phyloP scores from a whole-genome alignment of 2,113 vertebrate genomes.

The Typhlomys cinereus region DNA sequence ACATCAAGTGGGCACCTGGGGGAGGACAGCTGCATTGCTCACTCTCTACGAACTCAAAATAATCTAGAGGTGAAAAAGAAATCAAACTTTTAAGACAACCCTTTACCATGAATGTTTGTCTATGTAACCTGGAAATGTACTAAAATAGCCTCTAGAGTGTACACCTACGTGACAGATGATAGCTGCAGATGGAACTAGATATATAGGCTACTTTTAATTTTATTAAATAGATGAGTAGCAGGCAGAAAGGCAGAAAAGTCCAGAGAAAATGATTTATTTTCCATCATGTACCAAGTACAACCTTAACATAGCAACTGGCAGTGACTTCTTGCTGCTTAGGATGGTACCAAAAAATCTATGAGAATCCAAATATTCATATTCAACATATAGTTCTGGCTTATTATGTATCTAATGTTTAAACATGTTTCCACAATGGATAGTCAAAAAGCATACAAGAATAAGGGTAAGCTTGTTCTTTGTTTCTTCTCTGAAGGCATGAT shows the following conservation, averaged over 20 bases:
- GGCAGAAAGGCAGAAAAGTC: constrained; percentile 17
- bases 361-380: not conserved
- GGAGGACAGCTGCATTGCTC: not conserved
- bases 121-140: not conserved
- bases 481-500: not conserved
- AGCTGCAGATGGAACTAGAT: not conserved
- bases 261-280: constrained; percentile 57
- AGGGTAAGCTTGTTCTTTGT: not conserved
- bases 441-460: not conserved
- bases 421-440: not conserved
- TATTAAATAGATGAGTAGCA: constrained; percentile 42
- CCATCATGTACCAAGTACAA: not conserved
- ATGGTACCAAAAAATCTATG: not conserved
- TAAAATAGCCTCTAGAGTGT: not conserved
- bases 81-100: not conserved
- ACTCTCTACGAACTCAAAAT: not conserved
- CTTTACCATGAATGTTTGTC: not conserved
- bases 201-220: constrained; percentile 31
- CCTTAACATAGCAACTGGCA: not conserved
- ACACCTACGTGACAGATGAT: not conserved
- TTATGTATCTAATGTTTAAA: not conserved
- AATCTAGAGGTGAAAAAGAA: not conserved
- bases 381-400: not conserved
- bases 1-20: not conserved
- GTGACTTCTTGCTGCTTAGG: not conserved